Base-by-base conservation (phyloP, 1,140 invertebrate species). In the Pectinophora gossypiella region DNA sequence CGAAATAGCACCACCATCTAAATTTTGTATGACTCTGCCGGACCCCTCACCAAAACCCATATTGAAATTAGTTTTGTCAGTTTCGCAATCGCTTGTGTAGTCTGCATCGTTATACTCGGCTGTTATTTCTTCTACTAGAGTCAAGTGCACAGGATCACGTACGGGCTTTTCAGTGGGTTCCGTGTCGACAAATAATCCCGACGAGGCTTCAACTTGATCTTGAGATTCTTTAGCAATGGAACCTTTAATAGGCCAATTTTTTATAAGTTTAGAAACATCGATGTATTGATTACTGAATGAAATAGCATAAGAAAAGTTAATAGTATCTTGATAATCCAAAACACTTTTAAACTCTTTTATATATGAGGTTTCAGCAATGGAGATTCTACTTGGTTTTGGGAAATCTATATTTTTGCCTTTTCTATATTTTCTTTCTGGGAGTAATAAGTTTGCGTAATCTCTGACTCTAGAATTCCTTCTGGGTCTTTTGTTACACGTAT, bases 31-130 rank as follows among this genome's bases (percentile, higher is more conserved):
- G 77, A 85, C 85, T 87, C 87, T 89, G 87, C 66, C 87, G 87
- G 87, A 89, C 86, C 76, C 61, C 76, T 87, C 85, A 87, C 85
- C 85, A 89, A 89, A 89, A 89, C 85, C 87, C 87, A 85, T 85
- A 75, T 70, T 75, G 76, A 84, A 84, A 85, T 78, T 84, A 5
- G 52, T 74, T 73, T 85, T 76, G 38, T 59, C 72, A 51, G 62
- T 59, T 40, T 40, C 6, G 9, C 9, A 32, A 19, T 74, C 54
- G 54, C 52, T 45, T 21, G 36, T 45, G 19, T 48, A 54, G 49
- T 65, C 56, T 15, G 45, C 52, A 48, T 75, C 65, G 15, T 55
- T 50, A 51, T 72, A 66, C 47, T 62, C 38, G 19, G 48, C 46
- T 13, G 50, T 59, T 48, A 85, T 65, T 66, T 87, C 84, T 70